These are phyloP conservation scores for Sitophilus oryzae DNA, from an alignment of 1,140 invertebrate genomes.

Conservation along the genomic window DNA sequence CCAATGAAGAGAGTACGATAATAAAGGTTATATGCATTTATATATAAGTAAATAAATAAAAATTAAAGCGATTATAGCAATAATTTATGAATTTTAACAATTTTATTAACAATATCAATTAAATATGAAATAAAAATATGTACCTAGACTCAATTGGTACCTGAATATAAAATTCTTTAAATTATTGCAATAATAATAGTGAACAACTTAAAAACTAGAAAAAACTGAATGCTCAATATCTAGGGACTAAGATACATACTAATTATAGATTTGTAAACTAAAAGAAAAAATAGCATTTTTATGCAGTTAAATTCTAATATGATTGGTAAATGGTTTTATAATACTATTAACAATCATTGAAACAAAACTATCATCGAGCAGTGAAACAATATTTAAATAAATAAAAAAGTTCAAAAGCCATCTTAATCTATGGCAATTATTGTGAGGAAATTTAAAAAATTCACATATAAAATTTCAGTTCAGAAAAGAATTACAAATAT, in stretches of 20 bases:
- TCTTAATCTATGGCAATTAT: too few species aligned
- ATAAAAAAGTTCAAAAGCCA: too few species aligned
- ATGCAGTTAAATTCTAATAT: background rate
- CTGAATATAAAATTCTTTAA: too few species aligned
- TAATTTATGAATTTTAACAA: background rate
- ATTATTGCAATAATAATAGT: background rate
- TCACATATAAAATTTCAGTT: background rate
- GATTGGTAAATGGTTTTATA: background rate
- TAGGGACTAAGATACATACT: background rate
- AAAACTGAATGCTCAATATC: background rate
- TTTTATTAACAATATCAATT: too few species aligned
- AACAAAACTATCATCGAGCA: too few species aligned
- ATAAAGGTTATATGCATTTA: too few species aligned
- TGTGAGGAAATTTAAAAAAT: background rate
- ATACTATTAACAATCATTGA: too few species aligned
- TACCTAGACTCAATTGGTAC: too few species aligned
- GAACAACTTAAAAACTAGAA: background rate
- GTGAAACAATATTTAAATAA: too few species aligned
- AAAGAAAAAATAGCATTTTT: background rate
- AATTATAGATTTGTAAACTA: background rate
- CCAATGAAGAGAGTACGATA: too few species aligned
- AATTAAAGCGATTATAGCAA: background rate
- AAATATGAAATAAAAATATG: too few species aligned
- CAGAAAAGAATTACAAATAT: background rate
- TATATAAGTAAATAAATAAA: too few species aligned